Evolutionary conservation across 2,797 vertebrate species (phyloP).

Genomic region (Bucorvus abyssinicus): DNA sequence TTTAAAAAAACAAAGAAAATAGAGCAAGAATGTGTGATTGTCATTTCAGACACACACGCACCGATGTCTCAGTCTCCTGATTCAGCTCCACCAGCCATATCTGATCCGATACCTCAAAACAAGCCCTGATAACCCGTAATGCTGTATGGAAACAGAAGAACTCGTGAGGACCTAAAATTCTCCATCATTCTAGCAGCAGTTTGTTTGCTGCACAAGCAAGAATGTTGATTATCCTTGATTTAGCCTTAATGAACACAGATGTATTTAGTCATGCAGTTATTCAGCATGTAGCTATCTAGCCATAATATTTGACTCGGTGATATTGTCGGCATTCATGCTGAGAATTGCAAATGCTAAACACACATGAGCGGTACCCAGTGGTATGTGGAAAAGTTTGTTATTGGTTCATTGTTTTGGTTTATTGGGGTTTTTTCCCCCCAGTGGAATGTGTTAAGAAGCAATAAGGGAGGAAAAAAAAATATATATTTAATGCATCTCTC

Average conservation of each 20-base stretch:
- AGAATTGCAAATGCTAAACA: not conserved
- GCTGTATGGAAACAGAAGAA: not conserved
- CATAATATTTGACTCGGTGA: constrained; percentile 15
- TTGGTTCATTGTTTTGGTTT: not conserved
- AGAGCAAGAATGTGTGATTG: not conserved
- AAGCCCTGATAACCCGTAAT: not conserved
- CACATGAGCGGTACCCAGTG: not conserved
- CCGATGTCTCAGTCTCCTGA: not conserved
- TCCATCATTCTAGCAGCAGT: not conserved
- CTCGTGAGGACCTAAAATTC: not conserved
- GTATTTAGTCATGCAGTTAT: constrained; percentile 17
- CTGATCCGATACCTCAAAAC: not conserved
- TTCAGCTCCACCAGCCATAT: not conserved
- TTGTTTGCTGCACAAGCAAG: not conserved
- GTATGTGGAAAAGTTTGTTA: not conserved
- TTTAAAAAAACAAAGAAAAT: not conserved
- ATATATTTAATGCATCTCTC: not conserved
- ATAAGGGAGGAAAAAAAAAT: not conserved
- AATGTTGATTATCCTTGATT: constrained; percentile 12
- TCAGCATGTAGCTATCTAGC: constrained; percentile 15
- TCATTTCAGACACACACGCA: not conserved
- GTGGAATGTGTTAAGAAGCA: not conserved
- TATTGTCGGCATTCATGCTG: not conserved
- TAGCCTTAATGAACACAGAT: constrained; percentile 9
- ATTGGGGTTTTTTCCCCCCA: accelerated